Evolutionary conservation across 2,888 invertebrate species (phyloP).

Genomic region (Dynastes grantii): DNA sequence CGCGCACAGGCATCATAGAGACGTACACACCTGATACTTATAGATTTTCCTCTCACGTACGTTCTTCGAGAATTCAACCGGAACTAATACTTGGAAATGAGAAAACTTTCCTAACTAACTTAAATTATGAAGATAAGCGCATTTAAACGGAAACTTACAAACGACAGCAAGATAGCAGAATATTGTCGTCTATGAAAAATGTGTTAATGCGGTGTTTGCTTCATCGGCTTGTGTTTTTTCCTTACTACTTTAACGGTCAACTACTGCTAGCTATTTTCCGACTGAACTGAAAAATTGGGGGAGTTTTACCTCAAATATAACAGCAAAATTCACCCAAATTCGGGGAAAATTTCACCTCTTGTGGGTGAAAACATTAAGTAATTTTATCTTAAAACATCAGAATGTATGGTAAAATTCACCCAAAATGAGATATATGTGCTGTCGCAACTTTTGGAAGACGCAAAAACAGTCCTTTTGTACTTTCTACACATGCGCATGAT

Average conservation of each 20-base stretch:
- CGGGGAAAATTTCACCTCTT: no score
- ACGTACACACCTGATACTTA: constrained; percentile 44
- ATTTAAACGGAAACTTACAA: constrained; percentile 21
- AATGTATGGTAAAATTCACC: no score
- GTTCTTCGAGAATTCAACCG: constrained; percentile 37
- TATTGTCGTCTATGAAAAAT: constrained; percentile 5
- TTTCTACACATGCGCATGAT: no score
- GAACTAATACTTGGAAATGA: constrained; percentile 51
- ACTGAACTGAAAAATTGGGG: no score
- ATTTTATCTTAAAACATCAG: no score
- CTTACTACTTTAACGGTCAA: neutral
- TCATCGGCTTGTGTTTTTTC: neutral
- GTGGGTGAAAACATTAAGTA: no score
- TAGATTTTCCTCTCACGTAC: constrained; percentile 51
- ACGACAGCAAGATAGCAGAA: neutral
- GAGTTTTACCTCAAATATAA: no score
- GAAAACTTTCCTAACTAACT: constrained; percentile 51
- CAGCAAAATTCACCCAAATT: no score
- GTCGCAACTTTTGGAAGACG: no score
- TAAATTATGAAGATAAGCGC: constrained; percentile 47
- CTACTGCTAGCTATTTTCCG: no score
- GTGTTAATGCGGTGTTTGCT: constrained; percentile 23
- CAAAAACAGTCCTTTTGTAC: no score
- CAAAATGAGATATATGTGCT: no score
- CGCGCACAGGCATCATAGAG: neutral